These are phyloP conservation scores for Sinocyclocheilus grahami DNA, from an alignment of 2,113 vertebrate species.

Conservation along the genomic window DNA sequence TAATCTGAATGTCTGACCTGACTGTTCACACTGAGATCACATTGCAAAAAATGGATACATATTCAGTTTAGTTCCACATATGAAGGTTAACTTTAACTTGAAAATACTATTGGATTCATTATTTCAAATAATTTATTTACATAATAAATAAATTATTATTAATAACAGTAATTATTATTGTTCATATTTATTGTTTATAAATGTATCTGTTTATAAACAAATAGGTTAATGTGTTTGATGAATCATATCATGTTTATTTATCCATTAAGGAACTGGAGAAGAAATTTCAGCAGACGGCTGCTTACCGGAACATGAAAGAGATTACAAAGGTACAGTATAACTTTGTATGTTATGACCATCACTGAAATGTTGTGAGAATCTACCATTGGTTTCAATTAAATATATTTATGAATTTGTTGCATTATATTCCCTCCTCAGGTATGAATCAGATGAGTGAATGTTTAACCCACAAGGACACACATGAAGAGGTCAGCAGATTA, in stretches of 20 bases:
- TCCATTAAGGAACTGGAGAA: slow-evolving; percentile 86
- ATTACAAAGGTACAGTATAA: slow-evolving; percentile 79
- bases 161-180: too few relatives aligned
- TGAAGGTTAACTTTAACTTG: not conserved
- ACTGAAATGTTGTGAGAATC: not conserved
- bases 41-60: not conserved
- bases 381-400: not conserved
- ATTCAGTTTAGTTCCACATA: not conserved
- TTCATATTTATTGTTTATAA: too few relatives aligned
- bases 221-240: not conserved
- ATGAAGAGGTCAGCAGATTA: not conserved
- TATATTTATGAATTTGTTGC: not conserved
- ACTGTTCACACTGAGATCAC: not conserved
- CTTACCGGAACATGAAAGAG: slow-evolving; percentile 96
- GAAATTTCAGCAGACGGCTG: slow-evolving; percentile 96
- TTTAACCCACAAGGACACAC: not conserved
- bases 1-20: not conserved
- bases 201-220: not conserved
- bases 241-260: slow-evolving; percentile 18
- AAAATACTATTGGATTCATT: too few relatives aligned
- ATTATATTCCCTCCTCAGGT: slow-evolving; percentile 66
- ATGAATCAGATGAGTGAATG: slow-evolving; percentile 76
- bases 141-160: too few relatives aligned
- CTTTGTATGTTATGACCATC: not conserved
- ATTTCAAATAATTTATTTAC: too few relatives aligned